Evolutionary conservation across 2,113 vertebrate genomes (phyloP).

Genomic region (Albula goreensis): DNA sequence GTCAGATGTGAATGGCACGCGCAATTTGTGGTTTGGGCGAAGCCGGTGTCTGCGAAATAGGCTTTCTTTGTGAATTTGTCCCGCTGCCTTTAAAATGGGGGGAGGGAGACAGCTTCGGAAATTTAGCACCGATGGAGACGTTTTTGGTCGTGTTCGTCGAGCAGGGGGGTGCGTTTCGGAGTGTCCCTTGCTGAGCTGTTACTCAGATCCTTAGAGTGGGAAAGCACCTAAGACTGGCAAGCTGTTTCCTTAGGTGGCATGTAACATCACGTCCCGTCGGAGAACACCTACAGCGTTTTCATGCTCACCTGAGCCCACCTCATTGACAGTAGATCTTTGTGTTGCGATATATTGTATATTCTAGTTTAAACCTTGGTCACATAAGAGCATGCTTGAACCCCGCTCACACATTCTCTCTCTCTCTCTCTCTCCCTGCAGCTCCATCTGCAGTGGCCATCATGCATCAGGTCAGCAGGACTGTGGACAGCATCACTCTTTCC

Average conservation of each 20-base stretch:
- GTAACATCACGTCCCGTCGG: too few species aligned
- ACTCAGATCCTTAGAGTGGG: not conserved
- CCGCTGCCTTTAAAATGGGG: too few species aligned
- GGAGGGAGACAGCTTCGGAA: too few species aligned
- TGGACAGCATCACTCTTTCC: slow-evolving; percentile 89
- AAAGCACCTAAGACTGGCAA: not conserved
- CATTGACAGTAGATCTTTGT: not conserved
- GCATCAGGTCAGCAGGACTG: slow-evolving; percentile 87
- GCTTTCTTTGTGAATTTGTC: too few species aligned
- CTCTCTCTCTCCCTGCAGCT: slow-evolving; percentile 70
- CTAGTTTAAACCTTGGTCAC: too few species aligned
- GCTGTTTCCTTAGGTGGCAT: not conserved
- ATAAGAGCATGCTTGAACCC: too few species aligned
- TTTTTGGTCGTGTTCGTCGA: too few species aligned
- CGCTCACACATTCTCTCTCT: slow-evolving; percentile 1
- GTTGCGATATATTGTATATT: not conserved
- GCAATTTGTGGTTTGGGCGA: not conserved
- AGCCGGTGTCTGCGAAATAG: not conserved
- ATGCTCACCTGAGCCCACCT: too few species aligned
- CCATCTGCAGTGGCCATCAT: slow-evolving; percentile 93
- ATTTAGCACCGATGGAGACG: not conserved
- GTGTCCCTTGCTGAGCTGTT: not conserved
- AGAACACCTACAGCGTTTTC: too few species aligned
- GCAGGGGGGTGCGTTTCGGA: not conserved
- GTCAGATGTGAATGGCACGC: not conserved